Evolutionary conservation across 2,888 invertebrate species (phyloP), one percentile per base, ranked within the genome.

Genomic region (Blera fallax): DNA sequence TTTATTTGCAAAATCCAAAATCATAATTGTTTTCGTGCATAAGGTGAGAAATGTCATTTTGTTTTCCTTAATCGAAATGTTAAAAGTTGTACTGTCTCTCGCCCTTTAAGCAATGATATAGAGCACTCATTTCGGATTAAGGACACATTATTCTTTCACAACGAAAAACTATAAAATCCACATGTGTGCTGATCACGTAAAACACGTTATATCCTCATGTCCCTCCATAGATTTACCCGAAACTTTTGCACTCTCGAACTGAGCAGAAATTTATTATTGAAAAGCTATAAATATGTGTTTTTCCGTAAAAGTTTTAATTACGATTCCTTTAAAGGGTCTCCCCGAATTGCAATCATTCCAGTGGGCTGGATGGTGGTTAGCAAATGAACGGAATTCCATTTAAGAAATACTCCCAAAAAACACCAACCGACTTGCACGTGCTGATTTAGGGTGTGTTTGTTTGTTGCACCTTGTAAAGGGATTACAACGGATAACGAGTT

Each of bases 391-490:
- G 40, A 70, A 70, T 70, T 56, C 32, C 56, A 21, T 45, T 62
- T 24, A 37, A 34, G 18, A 40, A 24, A 5, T 32, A 24, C 64
- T 24, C 40, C 34, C 37, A 40, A 16, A 11, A 40, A 16, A 11
- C 14, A 16, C 27, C 14, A 3, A 34, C 16, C 34, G 34, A 64
- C 48, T 32, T 60, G 14, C 43, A 80, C 73, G 58, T 67, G 50
- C 69, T 62, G 76, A 76, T 81, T 76, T 56, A 48, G 45, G 69
- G 74, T 74, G 50, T 52, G 74, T 60, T 73, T 73, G 74, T 81
- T 76, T 76, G 81, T 76, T 76, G 69, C 74, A 81, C 74, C 80
- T 74, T 81, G 81, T 81, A 54, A 81, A 76, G 32, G 81, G 76
- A 76, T 81, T 81, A 76, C 74, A 60, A 58, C 11, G 69, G 76